A percentile compares a stretch with the other conserved stretches of the same genome.
phyloP scores from a whole-genome alignment of 2,888 invertebrate species.

The Pandemis corylana region DNA sequence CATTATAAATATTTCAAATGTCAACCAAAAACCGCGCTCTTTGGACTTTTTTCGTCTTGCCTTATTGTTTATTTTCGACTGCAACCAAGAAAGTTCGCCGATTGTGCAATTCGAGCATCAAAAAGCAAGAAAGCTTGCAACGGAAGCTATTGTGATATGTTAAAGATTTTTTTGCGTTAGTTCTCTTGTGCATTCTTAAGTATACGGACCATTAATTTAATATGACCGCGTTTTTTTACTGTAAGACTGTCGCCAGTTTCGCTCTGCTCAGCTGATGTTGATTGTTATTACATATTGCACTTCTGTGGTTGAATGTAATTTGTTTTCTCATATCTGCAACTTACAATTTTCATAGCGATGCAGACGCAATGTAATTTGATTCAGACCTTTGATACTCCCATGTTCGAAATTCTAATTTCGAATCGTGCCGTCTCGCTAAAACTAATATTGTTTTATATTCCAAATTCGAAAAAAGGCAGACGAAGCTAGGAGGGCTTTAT shows the following conservation, averaged over 20 bases:
- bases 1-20: background rate
- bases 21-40: background rate
- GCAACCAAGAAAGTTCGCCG: background rate
- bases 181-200: slow-evolving; percentile 23
- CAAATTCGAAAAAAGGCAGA: background rate
- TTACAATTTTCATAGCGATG: background rate
- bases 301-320: background rate
- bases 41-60: background rate
- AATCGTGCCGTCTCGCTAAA: too few species aligned
- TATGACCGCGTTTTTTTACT: background rate
- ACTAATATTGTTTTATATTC: too few species aligned
- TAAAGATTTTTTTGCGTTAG: slow-evolving; percentile 10
- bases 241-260: background rate
- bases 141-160: slow-evolving; percentile 18
- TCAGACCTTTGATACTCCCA: background rate
- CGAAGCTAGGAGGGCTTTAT: too few species aligned
- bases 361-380: background rate
- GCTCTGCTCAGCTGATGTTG: background rate
- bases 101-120: background rate
- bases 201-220: slow-evolving; percentile 11
- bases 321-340: background rate
- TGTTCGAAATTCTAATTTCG: too few species aligned
- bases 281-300: background rate
- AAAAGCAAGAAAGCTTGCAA: background rate
- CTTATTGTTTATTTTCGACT: background rate